Evolutionary conservation across 2,888 invertebrate species (phyloP), one percentile per base, ranked within the genome.

Genomic region (Aporophyla nigra): DNA sequence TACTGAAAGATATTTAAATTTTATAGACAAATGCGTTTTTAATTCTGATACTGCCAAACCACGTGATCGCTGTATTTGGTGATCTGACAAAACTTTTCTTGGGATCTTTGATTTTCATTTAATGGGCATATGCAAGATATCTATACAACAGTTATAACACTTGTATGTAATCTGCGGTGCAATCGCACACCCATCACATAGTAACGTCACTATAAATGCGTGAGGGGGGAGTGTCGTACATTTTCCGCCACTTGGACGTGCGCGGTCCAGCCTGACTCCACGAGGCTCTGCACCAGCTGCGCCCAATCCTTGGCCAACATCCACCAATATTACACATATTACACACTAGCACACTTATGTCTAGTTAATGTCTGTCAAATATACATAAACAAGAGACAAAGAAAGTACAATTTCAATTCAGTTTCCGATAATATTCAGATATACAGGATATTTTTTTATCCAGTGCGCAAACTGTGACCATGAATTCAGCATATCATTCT

Each of bases 271-370:
- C 98, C 98, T 93, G 98, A 98, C 97, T 98, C 98, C 97, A 98
- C 97, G 96, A 98, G 98, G 96, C 98, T 98, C 97, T 98, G 98
- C 97, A 98, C 98, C 97, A 98, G 97, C 97, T 98, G 98, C 97
- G 98, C 98, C 98, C 98, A 98, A 97, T 98, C 98, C 98, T 98
- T 97, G 92, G 93, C 92, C 94, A 95, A 95, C 95, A 95, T 94
- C 95, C 94, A 95, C 94, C 94, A 93, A 95, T 92, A 94, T 95
- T 94, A 95, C 93, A 94, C 90, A 92, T 90, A 90, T 91, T 91
- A 92, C 83, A 87, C 81, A 74, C 86, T 84, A 84, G 86, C 84
- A 87, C 87, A 86, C 81, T 76, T 67, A 74, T 59, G 59, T 79
- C 67, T 51, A 43, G 74, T 83, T 86, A 85, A 71, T 72, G 74